phyloP scores from a whole-genome alignment of 1,140 invertebrate species.

The Trichonephila inaurata region DNA sequence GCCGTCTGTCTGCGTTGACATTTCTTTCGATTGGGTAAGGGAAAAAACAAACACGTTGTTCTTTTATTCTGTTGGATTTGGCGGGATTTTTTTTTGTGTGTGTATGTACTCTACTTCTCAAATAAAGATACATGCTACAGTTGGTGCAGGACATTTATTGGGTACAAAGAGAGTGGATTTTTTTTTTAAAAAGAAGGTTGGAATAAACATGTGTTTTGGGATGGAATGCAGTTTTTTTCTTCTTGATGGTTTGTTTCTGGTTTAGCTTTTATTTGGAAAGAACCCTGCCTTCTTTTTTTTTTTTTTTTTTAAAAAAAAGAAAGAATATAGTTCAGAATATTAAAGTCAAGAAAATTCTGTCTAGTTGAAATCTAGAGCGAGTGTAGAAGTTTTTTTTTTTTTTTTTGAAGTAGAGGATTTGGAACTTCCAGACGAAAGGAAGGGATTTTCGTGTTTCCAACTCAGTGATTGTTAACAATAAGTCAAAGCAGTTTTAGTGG shows the following conservation, averaged over 20 bases:
- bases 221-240: background rate
- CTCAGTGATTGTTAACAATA: no score
- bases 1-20: slow-evolving; percentile 34
- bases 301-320: no score
- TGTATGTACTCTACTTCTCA: background rate
- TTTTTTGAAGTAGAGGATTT: background rate
- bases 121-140: slow-evolving; percentile 17
- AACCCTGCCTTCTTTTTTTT: background rate
- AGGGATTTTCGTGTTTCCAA: background rate
- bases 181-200: background rate
- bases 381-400: background rate
- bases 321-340: background rate
- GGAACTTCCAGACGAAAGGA: background rate
- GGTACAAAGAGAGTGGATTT: background rate
- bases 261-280: background rate
- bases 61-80: background rate
- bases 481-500: no score
- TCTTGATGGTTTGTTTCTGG: background rate
- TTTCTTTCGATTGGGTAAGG: background rate
- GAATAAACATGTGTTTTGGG: background rate
- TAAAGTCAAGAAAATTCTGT: background rate
- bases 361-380: background rate
- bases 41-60: slow-evolving; percentile 41
- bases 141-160: background rate
- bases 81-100: background rate